Conservation (phyloP, 2,113 vertebrate genomes). For the Pristiophorus japonicus region DNA sequence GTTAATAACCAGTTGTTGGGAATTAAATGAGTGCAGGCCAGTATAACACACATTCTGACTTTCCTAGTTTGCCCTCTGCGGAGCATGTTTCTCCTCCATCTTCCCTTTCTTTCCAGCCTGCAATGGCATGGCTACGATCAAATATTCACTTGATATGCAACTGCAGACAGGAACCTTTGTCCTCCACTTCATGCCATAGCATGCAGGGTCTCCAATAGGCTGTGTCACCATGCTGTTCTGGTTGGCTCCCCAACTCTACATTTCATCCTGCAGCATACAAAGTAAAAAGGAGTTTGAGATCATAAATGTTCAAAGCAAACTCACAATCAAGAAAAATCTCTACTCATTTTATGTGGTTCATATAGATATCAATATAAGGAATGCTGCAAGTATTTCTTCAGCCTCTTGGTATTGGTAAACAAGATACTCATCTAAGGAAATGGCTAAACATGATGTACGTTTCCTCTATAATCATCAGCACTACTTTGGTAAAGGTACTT, state of each 20-base stretch:
- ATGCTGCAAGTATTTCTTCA: background rate
- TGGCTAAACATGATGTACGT: background rate
- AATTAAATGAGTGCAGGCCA: background rate
- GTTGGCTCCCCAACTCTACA: too few relatives aligned
- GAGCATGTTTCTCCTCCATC: background rate
- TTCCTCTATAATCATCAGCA: background rate
- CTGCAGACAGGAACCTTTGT: background rate
- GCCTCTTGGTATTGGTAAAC: background rate
- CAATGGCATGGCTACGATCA: background rate
- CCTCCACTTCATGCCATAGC: background rate
- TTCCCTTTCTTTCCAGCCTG: background rate
- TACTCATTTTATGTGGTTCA: background rate
- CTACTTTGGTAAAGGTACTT: background rate
- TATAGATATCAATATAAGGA: background rate
- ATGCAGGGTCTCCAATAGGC: too few relatives aligned
- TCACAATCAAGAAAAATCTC: background rate
- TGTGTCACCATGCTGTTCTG: too few relatives aligned
- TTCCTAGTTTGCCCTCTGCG: background rate
- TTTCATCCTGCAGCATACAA: background rate
- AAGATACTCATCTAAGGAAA: conserved; percentile 12
- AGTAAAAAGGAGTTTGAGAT: background rate
- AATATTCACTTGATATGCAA: background rate
- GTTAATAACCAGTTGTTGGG: too few relatives aligned
- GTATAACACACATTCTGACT: background rate
- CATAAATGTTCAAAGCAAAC: background rate